Percentiles rank a stretch among this genome's conserved stretches.
Evolutionary conservation across 2,888 invertebrate species (phyloP).

Genomic region (Tenthredo livida): DNA sequence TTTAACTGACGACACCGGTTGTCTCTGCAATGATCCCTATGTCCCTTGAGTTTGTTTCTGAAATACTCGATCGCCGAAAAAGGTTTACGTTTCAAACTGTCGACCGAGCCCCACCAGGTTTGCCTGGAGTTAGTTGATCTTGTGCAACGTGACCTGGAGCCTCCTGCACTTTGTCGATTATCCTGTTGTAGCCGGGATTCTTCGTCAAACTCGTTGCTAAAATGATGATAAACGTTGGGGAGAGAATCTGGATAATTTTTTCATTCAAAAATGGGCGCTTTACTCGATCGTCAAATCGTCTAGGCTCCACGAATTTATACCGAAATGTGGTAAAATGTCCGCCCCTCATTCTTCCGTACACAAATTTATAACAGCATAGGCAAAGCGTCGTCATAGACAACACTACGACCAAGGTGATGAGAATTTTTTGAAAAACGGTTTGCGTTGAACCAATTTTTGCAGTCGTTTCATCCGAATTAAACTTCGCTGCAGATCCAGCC

Average conservation of each 20-base stretch:
- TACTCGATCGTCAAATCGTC: conserved; percentile 8
- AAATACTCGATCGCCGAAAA: conserved; percentile 29
- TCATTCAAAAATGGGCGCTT: not conserved
- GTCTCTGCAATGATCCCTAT: not conserved
- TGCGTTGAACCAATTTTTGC: not conserved
- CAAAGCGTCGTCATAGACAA: conserved; percentile 44
- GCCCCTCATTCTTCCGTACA: conserved; percentile 42
- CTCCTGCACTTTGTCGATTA: conserved; percentile 30
- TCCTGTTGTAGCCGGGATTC: conserved; percentile 44
- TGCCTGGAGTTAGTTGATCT: not conserved
- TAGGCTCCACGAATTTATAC: conserved; percentile 25
- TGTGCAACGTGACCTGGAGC: conserved; percentile 9
- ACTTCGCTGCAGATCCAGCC: not conserved
- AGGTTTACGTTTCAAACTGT: not conserved
- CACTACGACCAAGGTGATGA: conserved; percentile 3
- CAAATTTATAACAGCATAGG: conserved; percentile 39
- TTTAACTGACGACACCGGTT: conserved; percentile 8
- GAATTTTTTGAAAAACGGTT: conserved; percentile 27
- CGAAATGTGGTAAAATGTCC: conserved; percentile 38
- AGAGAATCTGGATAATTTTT: not conserved
- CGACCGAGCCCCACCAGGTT: conserved; percentile 25
- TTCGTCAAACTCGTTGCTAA: conserved; percentile 47
- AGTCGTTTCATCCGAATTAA: not conserved
- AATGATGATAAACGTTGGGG: not conserved
- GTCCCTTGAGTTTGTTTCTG: not conserved